These are phyloP conservation scores for Clitarchus hookeri DNA, from an alignment of 2,888 invertebrate genomes.

Conservation along the genomic window DNA sequence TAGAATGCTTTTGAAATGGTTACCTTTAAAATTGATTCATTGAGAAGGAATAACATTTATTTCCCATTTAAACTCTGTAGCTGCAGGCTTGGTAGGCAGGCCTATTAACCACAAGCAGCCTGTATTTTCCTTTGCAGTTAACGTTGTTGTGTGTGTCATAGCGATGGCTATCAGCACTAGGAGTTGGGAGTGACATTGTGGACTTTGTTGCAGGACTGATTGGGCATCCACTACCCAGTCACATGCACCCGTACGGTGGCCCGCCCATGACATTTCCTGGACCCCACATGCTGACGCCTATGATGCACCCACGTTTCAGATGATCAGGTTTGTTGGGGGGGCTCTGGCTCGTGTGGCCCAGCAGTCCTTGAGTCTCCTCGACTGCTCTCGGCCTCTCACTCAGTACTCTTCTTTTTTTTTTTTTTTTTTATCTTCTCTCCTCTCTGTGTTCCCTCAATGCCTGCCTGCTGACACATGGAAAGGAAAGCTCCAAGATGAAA, in stretches of 20 bases:
- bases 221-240: constrained; percentile 55
- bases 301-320: constrained; percentile 88
- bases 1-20: no score
- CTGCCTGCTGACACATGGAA: constrained; percentile 7
- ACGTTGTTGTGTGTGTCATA: no score
- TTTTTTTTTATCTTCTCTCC: neutral
- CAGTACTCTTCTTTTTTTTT: neutral
- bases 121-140: no score
- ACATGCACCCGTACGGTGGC: constrained; percentile 55
- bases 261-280: constrained; percentile 59
- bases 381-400: neutral
- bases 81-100: no score
- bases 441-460: constrained; percentile 7
- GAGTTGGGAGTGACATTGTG: neutral
- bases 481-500: constrained; percentile 14
- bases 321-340: constrained; percentile 70
- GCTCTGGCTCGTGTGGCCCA: constrained; percentile 63
- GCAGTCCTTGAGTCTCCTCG: constrained; percentile 51
- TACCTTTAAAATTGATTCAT: no score
- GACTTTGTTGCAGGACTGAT: constrained; percentile 52
- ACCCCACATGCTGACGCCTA: constrained; percentile 60
- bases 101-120: no score
- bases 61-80: no score
- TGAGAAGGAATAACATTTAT: no score
- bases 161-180: no score